Conservation (phyloP, 2,888 invertebrate species). For the Sminthurides aquaticus region DNA sequence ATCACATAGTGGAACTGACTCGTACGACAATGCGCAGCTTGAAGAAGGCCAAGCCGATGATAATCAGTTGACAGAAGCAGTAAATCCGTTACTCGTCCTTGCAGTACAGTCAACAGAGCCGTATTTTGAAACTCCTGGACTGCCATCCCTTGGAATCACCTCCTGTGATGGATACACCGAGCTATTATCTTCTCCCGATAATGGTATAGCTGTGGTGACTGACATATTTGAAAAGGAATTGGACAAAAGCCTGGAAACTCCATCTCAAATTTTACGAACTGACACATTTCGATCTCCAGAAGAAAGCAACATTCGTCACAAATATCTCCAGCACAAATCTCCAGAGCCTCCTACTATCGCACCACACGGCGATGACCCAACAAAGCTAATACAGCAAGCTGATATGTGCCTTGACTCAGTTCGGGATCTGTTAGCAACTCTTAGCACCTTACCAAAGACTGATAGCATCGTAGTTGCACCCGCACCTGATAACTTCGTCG, state of each 20-base stretch:
- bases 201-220: not conserved
- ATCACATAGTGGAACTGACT: no score
- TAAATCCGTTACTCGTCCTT: not conserved
- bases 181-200: not conserved
- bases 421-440: not conserved
- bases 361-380: no score
- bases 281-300: not conserved
- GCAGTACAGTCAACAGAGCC: not conserved
- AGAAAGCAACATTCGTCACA: not conserved
- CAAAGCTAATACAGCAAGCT: not conserved
- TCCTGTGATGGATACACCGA: not conserved
- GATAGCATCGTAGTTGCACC: no score
- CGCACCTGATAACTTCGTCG: not conserved
- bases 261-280: constrained; percentile 2
- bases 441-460: not conserved
- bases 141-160: no score
- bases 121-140: no score
- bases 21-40: no score
- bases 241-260: not conserved
- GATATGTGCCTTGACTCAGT: not conserved
- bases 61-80: not conserved
- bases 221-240: constrained; percentile 17
- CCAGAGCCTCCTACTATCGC: no score
- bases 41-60: not conserved
- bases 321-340: constrained; percentile 3